Evolutionary conservation across 2,888 invertebrate species (phyloP).

Genomic region (Hybos culiciformis): DNA sequence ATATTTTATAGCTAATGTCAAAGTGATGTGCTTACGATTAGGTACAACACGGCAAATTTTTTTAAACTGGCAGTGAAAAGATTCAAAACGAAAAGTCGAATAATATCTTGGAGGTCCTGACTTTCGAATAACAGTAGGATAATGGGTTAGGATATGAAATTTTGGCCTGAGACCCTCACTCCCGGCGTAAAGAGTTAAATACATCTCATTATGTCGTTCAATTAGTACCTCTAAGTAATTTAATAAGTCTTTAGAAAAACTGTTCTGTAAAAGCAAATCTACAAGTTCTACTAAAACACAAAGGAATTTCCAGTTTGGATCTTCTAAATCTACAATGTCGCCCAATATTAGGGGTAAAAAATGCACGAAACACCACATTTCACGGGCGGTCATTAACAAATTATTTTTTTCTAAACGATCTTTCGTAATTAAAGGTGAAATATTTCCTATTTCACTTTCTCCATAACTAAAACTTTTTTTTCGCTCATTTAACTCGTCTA

Average conservation of each 20-base stretch:
- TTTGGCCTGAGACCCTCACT: constrained; percentile 4
- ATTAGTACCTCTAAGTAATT: neutral
- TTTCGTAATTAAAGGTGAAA: constrained; percentile 1
- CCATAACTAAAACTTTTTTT: constrained; percentile 4
- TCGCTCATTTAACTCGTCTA: constrained; percentile 1
- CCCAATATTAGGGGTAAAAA: constrained; percentile 9
- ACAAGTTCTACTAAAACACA: constrained; percentile 10
- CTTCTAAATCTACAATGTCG: neutral
- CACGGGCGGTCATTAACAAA: constrained; percentile 7
- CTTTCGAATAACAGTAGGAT: constrained; percentile 3
- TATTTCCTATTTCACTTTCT: constrained; percentile 7
- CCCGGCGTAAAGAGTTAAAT: neutral
- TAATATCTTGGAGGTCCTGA: constrained; percentile 7
- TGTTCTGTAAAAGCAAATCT: constrained; percentile 8
- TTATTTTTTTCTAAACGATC: constrained; percentile 4
- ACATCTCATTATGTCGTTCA: neutral
- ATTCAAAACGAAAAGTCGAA: constrained; percentile 2
- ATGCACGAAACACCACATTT: constrained; percentile 11
- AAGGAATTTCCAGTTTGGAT: constrained; percentile 8
- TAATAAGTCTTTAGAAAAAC: neutral
- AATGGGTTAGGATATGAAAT: constrained; percentile 6
- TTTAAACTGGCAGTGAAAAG: neutral
- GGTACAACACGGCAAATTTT: neutral
- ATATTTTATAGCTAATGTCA: neutral
- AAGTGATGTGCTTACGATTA: constrained; percentile 4